Evolutionary conservation across 2,888 invertebrate species (phyloP), one percentile per base, ranked within the genome.

Genomic region (Epirrhoe tristata): DNA sequence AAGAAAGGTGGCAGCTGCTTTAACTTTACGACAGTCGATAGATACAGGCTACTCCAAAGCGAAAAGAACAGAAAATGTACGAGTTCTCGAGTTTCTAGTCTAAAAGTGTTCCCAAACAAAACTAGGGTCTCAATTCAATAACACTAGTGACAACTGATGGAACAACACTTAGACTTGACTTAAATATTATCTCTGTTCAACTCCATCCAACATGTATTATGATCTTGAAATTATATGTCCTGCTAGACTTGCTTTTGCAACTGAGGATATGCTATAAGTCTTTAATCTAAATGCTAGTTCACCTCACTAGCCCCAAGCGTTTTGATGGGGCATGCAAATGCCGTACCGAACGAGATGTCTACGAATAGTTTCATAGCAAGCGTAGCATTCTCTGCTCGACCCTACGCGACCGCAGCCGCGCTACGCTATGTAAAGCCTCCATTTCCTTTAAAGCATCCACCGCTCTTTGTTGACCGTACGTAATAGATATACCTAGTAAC

Each of bases 291-390:
- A 60, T 55, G 31, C 60, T 58, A 50, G 43, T 53, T 10, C 59
- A 63, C 68, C 64, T 58, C 66, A 60, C 63, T 61, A 48, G 60
- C 46, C 63, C 14, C 43, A 70, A 73, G 70, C 54, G 67, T 71
- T 72, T 32, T 50, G 62, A 67, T 76, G 72, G 65, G 72, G 71
- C 71, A 67, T 74, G 73, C 72, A 73, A 75, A 76, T 77, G 70
- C 79, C 74, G 63, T 69, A 60, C 58, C 64, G 74, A 76, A 79
- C 76, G 52, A 67, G 72, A 71, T 74, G 77, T 77, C 76, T 75
- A 72, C 75, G 76, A 84, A 87, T 87, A 87, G 84, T 86, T 86
- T 83, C 80, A 80, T 79, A 82, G 77, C 79, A 77, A 78, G 59
- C 54, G 34, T 48, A 54, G 70, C 74, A 81, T 83, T 80, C 81